Conservation (phyloP, 2,888 invertebrate genomes). For the Tetranychus truncatus region DNA sequence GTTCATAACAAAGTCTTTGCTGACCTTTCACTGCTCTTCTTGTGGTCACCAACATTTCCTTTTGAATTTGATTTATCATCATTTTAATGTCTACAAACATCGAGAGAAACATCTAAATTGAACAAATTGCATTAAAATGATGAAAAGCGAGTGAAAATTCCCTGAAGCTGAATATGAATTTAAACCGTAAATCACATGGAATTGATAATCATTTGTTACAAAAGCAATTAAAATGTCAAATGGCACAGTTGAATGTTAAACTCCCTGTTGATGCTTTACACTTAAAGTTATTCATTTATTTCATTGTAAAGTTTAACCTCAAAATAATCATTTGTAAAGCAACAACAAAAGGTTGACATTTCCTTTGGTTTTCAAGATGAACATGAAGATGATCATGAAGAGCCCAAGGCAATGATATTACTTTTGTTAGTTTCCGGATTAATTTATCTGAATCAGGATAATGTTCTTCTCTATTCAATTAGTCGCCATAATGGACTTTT, state of each 20-base stretch:
- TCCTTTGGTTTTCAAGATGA: too few relatives aligned
- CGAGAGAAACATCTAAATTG: too few relatives aligned
- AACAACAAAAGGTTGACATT: too few relatives aligned
- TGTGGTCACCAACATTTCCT: too few relatives aligned
- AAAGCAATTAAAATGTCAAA: background rate
- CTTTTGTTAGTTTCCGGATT: background rate
- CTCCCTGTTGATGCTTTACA: background rate
- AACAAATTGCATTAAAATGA: too few relatives aligned
- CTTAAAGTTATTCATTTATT: background rate
- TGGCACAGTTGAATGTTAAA: background rate
- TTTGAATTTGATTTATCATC: too few relatives aligned
- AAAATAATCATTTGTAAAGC: background rate
- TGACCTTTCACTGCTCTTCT: too few relatives aligned
- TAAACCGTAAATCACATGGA: background rate
- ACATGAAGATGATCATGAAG: background rate
- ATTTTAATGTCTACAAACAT: too few relatives aligned
- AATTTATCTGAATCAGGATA: background rate
- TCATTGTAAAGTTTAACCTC: background rate
- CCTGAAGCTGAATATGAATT: background rate
- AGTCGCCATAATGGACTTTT: background rate
- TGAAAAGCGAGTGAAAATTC: too few relatives aligned
- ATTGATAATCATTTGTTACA: background rate
- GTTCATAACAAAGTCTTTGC: too few relatives aligned
- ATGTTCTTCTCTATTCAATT: background rate
- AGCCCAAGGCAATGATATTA: background rate